phyloP scores from a whole-genome alignment of 2,888 invertebrate species.

The Nycteola revayana region DNA sequence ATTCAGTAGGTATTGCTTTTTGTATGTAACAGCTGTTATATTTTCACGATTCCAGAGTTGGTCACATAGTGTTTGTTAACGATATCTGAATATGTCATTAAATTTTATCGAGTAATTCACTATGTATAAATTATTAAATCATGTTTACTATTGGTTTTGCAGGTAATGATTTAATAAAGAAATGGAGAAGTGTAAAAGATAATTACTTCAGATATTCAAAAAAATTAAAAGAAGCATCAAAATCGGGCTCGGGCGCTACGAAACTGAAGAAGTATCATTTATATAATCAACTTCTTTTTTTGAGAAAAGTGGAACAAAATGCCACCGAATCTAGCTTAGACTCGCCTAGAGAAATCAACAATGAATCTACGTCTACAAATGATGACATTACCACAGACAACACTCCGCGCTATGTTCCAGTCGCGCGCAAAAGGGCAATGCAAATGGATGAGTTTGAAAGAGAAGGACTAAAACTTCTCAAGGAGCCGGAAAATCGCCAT shows the following conservation, averaged over 20 bases:
- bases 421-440: conserved; percentile 24
- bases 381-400: conserved; percentile 15
- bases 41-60: conserved; percentile 6
- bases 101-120: conserved; percentile 14
- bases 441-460: conserved; percentile 28
- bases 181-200: conserved; percentile 21
- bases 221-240: conserved; percentile 24
- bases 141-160: conserved; percentile 13
- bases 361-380: conserved; percentile 19
- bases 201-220: conserved; percentile 18
- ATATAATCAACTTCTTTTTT: conserved; percentile 24
- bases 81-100: conserved; percentile 13
- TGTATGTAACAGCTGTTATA: conserved; percentile 8
- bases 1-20: conserved; percentile 9
- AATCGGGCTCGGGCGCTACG: conserved; percentile 22
- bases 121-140: conserved; percentile 14
- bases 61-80: conserved; percentile 11
- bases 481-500: conserved; percentile 28
- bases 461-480: conserved; percentile 17
- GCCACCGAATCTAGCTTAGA: conserved; percentile 22
- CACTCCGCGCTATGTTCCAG: conserved; percentile 17
- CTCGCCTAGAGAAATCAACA: conserved; percentile 22
- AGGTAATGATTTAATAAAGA: conserved; percentile 10
- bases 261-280: conserved; percentile 22
- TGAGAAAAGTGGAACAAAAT: conserved; percentile 27